Evolutionary conservation across 2,113 vertebrate species (phyloP), one percentile per base, ranked within the genome.

Genomic region (Laterallus jamaicensis): DNA sequence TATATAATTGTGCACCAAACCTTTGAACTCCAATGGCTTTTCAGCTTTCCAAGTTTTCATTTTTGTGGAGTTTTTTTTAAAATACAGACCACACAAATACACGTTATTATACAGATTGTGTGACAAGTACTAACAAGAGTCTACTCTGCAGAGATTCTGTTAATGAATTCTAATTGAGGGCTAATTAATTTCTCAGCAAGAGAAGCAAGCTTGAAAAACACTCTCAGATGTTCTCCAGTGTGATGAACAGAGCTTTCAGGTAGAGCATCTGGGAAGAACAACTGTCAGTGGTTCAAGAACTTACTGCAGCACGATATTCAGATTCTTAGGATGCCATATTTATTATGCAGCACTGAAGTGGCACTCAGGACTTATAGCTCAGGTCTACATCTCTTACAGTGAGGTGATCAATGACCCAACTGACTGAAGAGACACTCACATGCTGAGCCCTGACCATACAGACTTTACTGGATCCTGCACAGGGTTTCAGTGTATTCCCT

Each of bases 81-180:
- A 47, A 37, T 67, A 54, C 6, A 88, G 50, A 70, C 25, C 79
- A 90, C 76, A 86, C 47, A 88, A 95, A 83, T 35, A 59, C 15
- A 55, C n/a, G 5, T 40, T 60, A 73, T 77, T 91, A 92, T 5
- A 86, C 60, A 67, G 83, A 78, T 74, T n/a, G 40, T 37, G 16
- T 86, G 76, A 83, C 95, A 83, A 90, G 79, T 88, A 58, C 75
- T 58, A 92, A 80, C 75, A 92, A 80, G 88, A 74, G 73, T 26
- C 50, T 90, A 52, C 75, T 93, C 42, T 50, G 40, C 47, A 83
- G 59, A 82, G 71, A 86, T 82, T 80, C 63, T 77, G 67, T 47
- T 80, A n/a, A 59, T n/a, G 35, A 86, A 88, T 60, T 87, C 66
- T 91, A 78, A 91, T 12, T 87, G 78, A 94, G 82, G 25, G 40